These are phyloP conservation scores for Melanotaenia boesemani DNA, from an alignment of 2,797 vertebrate genomes.

Conservation along the genomic window DNA sequence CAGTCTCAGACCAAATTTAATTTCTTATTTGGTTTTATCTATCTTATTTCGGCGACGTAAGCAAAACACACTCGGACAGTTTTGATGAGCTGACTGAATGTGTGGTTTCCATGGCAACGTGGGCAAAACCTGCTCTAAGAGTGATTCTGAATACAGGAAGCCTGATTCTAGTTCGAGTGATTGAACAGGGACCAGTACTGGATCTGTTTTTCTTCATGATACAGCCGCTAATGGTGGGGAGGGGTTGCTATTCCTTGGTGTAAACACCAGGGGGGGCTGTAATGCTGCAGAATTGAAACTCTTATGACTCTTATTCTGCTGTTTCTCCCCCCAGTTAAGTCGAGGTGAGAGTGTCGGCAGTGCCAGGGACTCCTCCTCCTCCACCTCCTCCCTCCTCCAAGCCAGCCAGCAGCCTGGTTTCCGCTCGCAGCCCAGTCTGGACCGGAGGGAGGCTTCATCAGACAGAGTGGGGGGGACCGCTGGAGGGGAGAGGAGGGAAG, in stretches of 20 bases:
- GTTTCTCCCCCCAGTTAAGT: conserved; percentile 83
- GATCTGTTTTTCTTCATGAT: too few relatives aligned
- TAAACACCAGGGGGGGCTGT: conserved; percentile 4
- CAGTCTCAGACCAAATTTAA: too few relatives aligned
- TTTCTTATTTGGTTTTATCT: too few relatives aligned
- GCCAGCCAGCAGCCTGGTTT: conserved; percentile 90
- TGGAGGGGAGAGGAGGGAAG: conserved; percentile 56
- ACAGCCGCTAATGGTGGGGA: too few relatives aligned
- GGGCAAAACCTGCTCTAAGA: too few relatives aligned
- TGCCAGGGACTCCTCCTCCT: conserved; percentile 88
- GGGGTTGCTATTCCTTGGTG: conserved; percentile 5
- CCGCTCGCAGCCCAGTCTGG: conserved; percentile 95
- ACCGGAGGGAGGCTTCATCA: conserved; percentile 73
- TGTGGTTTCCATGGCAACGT: too few relatives aligned
- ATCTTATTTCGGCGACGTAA: too few relatives aligned
- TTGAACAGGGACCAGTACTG: too few relatives aligned
- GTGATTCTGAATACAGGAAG: too few relatives aligned
- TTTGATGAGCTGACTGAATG: too few relatives aligned
- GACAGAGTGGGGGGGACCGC: conserved; percentile 60
- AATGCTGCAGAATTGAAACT: background rate
- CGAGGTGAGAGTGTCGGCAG: conserved; percentile 89
- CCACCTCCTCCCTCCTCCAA: conserved; percentile 87
- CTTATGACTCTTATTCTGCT: conserved; percentile 27
- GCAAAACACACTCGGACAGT: too few relatives aligned
- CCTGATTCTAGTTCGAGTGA: too few relatives aligned